Evolutionary conservation across 2,797 vertebrate species (phyloP), one percentile per base, ranked within the genome.

Genomic region (Clarias pachynema): DNA sequence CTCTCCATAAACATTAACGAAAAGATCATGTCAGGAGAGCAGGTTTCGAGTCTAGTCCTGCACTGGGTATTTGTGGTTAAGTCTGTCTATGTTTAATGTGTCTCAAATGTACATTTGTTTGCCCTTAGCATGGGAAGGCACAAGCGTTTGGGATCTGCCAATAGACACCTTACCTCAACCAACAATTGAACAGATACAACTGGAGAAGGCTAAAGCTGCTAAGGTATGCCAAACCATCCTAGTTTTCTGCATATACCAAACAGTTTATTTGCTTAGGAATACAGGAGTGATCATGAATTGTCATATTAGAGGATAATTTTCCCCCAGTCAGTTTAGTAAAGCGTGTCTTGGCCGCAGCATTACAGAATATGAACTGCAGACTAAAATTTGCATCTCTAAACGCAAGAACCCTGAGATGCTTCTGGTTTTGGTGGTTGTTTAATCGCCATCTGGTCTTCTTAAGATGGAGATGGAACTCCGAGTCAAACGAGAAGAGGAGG

Each of bases 121-220:
- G 29, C 60, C 89, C 97, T 97, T 96, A 81, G 98, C 97, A 63
- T 99, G 98, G 98, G 98, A 99, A 92, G 96, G 97, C 90, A 95
- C 95, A 94, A 99, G 98, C 82, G 98, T 99, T 68, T 99, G 98
- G 98, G 98, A 99, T 94, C 95, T 99, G 91, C 98, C 98, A 29
- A 96, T 98, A 86, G 98, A 99, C 90, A 94, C 97, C 70, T 89
- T 97, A 86, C 91, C 97, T 89, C 96, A 97, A 91, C 96, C 96
- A 89, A 96, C 98, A 91, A 96, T 98, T 72, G 98, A 99, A 85
- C 98, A 99, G 92, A 97, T 99, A 91, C 97, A 99, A 92, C 94
- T 99, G 63, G 98, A 99, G 91, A 99, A 99, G 90, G 95, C 96
- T 89, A 99, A 98, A 93, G 96, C 96, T 93, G 96, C 96, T 80